Conservation (phyloP, 2,113 vertebrate species). For the Solea senegalensis region DNA sequence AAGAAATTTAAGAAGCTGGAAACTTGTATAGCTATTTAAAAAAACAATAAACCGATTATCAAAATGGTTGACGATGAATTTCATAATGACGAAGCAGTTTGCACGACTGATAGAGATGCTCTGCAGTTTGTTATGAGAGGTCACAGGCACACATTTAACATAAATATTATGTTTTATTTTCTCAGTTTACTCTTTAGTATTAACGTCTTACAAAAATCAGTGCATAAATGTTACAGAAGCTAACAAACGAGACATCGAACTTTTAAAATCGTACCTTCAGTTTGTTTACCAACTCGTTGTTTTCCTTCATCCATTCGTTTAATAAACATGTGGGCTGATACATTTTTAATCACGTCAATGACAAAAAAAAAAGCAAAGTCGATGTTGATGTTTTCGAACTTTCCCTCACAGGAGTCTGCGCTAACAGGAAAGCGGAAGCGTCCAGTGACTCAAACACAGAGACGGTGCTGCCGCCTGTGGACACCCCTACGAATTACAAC, state of each 20-base stretch:
- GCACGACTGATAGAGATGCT: too few species aligned
- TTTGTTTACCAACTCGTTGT: slow-evolving; percentile 71
- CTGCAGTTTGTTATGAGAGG: too few species aligned
- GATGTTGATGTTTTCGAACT: slow-evolving; percentile 29
- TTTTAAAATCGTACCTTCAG: slow-evolving; percentile 68
- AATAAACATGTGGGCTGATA: slow-evolving; percentile 37
- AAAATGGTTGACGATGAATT: too few species aligned
- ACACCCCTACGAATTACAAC: background rate
- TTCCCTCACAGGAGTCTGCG: slow-evolving; percentile 47
- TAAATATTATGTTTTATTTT: background rate
- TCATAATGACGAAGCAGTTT: too few species aligned
- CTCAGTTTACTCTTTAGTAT: background rate
- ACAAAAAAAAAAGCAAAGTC: background rate
- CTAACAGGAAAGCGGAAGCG: slow-evolving; percentile 50
- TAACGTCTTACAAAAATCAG: background rate
- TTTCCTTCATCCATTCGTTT: slow-evolving; percentile 74
- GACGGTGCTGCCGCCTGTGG: slow-evolving; percentile 58
- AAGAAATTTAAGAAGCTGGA: too few species aligned
- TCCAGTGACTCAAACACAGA: too few species aligned
- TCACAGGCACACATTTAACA: too few species aligned
- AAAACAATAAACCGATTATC: too few species aligned
- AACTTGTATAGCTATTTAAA: too few species aligned
- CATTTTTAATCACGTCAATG: slow-evolving; percentile 22
- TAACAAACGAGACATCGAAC: background rate
- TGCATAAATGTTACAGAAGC: background rate